Conservation (phyloP, 2,113 vertebrate genomes). For the Lophotis ruficrista region DNA sequence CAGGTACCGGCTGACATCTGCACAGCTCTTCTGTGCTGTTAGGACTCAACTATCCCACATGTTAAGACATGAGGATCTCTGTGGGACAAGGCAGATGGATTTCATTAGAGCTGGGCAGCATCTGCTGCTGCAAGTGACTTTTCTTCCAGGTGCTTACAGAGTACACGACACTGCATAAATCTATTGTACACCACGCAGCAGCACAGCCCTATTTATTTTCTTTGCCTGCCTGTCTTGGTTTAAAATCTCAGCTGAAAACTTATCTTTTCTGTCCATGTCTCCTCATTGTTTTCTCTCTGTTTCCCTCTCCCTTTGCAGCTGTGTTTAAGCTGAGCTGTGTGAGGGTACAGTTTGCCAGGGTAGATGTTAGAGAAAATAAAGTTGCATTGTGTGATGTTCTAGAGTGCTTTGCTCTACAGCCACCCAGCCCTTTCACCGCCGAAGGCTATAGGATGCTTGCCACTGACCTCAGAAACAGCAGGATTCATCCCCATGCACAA, state of each 20-base stretch:
- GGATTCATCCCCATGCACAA: background rate
- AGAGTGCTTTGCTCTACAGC: background rate
- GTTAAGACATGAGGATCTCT: background rate
- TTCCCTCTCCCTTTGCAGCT: slow-evolving; percentile 17
- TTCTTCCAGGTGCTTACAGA: background rate
- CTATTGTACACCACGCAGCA: background rate
- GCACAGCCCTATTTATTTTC: background rate
- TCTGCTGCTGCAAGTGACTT: background rate
- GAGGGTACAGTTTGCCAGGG: background rate
- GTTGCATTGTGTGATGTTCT: slow-evolving; percentile 29
- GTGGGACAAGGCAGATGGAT: background rate
- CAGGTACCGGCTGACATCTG: background rate
- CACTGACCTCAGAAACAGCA: slow-evolving; percentile 37
- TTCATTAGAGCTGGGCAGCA: background rate
- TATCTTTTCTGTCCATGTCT: background rate
- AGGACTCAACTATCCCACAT: background rate
- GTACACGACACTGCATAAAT: background rate
- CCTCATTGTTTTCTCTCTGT: background rate
- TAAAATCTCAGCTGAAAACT: slow-evolving; percentile 11
- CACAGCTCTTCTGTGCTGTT: background rate
- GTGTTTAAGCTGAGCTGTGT: background rate
- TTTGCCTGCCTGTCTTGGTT: background rate
- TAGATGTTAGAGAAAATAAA: background rate
- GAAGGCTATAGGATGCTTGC: background rate
- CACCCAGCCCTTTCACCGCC: background rate